These are phyloP conservation scores for Arizona elegans DNA, from an alignment of 2,113 vertebrate species.

Conservation along the genomic window DNA sequence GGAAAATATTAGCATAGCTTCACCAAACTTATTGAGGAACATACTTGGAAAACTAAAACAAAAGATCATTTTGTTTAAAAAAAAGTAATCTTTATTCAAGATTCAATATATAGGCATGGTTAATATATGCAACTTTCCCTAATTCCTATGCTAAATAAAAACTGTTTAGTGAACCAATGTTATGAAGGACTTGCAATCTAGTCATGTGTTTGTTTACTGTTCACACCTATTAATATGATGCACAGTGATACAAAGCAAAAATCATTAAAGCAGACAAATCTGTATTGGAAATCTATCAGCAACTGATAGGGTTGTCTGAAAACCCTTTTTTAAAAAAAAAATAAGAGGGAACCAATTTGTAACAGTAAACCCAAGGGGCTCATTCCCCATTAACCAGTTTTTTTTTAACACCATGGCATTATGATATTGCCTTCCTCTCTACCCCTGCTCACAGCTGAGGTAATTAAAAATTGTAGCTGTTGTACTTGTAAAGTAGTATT, in stretches of 20 bases:
- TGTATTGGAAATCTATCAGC: neutral
- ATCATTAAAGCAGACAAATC: neutral
- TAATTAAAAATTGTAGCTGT: neutral
- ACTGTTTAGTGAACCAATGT: neutral
- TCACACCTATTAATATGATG: neutral
- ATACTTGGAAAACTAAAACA: neutral
- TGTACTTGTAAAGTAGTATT: neutral
- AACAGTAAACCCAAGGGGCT: neutral
- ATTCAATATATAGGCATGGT: neutral
- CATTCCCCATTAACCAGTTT: neutral
- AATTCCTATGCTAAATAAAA: neutral
- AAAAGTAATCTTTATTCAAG: neutral
- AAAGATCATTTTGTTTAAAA: neutral
- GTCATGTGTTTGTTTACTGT: neutral
- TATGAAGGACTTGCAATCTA: neutral
- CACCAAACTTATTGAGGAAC: neutral
- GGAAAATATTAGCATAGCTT: neutral
- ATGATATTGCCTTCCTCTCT: neutral
- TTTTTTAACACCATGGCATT: neutral
- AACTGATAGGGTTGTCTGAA: neutral
- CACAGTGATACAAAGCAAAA: neutral
- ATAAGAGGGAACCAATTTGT: neutral
- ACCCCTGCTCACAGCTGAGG: neutral
- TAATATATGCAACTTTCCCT: neutral
- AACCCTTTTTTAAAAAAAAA: neutral